phyloP scores from a whole-genome alignment of 2,888 invertebrate genomes.

The Cataglyphis altisquamis region DNA sequence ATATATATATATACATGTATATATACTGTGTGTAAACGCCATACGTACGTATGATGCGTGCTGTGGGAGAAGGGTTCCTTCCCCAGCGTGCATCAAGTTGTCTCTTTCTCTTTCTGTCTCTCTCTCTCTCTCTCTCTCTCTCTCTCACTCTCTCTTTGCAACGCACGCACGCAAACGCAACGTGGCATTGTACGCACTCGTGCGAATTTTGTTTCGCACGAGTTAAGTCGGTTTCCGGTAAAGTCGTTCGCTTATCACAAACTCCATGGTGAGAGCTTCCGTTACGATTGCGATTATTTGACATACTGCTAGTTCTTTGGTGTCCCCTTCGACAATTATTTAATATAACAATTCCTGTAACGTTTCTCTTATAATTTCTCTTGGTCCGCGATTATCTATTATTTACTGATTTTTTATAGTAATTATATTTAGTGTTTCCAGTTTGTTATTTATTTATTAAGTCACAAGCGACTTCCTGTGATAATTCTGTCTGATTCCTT shows the following conservation, averaged over 20 bases:
- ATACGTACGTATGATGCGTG: slow-evolving; percentile 43
- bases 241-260: background rate
- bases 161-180: slow-evolving; percentile 51
- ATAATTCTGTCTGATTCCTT: background rate
- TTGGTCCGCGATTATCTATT: background rate
- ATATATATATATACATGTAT: background rate
- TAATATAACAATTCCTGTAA: background rate
- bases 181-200: slow-evolving; percentile 37
- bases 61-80: slow-evolving; percentile 41
- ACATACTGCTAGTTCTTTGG: background rate
- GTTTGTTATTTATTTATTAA: too few species aligned
- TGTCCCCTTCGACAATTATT: background rate
- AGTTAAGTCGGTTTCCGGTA: background rate
- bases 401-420: background rate
- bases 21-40: slow-evolving; percentile 65
- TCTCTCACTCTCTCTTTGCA: slow-evolving; percentile 1
- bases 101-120: background rate
- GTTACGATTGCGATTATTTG: background rate
- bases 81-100: background rate
- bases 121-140: background rate
- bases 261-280: background rate
- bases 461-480: background rate
- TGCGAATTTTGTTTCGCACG: slow-evolving; percentile 21
- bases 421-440: background rate
- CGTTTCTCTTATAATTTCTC: background rate